These are phyloP conservation scores for Sinodicranocentrus sp. DNA, from an alignment of 2,888 invertebrate genomes.

Conservation along the genomic window DNA sequence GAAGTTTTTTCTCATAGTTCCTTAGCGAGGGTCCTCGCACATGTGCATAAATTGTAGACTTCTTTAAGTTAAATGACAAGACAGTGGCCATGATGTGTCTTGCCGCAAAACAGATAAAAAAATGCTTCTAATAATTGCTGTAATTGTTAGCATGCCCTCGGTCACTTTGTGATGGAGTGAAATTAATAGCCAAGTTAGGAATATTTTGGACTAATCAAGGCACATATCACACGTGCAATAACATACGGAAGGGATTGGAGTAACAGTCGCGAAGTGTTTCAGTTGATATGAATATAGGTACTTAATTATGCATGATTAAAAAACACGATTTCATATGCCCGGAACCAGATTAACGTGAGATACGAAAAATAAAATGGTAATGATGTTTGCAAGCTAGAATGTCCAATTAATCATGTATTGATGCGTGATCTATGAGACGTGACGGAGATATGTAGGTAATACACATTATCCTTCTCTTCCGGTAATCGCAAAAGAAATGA, in stretches of 20 bases:
- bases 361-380: background rate
- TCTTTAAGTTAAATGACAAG: slow-evolving; percentile 13
- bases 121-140: slow-evolving; percentile 26
- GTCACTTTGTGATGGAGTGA: slow-evolving; percentile 35
- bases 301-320: too few species aligned
- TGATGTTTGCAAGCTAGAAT: background rate
- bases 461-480: background rate
- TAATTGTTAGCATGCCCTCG: slow-evolving; percentile 51
- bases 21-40: background rate
- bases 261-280: too few species aligned
- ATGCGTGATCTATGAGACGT: background rate
- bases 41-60: slow-evolving; percentile 7
- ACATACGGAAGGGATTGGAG: too few species aligned
- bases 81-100: slow-evolving; percentile 33
- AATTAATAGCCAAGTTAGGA: slow-evolving; percentile 20
- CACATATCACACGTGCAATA: slow-evolving; percentile 19
- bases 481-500: background rate
- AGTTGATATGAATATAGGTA: too few species aligned
- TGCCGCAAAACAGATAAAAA: slow-evolving; percentile 24
- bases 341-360: too few species aligned
- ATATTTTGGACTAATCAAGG: slow-evolving; percentile 9
- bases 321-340: too few species aligned
- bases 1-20: too few species aligned
- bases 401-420: background rate
- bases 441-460: background rate